Evolutionary conservation across 2,113 vertebrate species (phyloP).

Genomic region (Colius striatus): DNA sequence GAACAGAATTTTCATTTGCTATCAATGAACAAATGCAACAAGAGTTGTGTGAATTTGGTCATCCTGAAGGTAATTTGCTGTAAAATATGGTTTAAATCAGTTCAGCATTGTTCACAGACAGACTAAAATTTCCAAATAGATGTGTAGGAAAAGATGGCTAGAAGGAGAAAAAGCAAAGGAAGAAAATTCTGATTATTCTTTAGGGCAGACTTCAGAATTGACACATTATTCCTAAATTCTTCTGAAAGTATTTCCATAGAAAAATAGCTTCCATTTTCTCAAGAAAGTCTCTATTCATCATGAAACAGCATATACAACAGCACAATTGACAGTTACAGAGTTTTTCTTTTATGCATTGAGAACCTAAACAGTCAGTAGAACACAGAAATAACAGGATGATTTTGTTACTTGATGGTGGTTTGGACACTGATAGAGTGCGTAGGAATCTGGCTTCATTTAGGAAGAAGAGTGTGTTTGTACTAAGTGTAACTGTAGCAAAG

Average conservation of each 20-base stretch:
- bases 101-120: not conserved
- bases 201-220: not conserved
- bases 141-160: not conserved
- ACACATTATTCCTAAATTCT: not conserved
- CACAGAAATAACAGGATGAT: not conserved
- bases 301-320: not conserved
- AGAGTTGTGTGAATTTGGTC: not conserved
- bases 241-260: not conserved
- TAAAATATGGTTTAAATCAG: not conserved
- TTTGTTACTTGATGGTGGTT: not conserved
- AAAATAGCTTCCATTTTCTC: not conserved
- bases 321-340: not conserved
- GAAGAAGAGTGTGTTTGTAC: not conserved
- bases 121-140: not conserved
- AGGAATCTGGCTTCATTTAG: not conserved
- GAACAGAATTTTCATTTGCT: not conserved
- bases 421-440: not conserved
- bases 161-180: not conserved
- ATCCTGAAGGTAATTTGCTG: not conserved
- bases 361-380: not conserved
- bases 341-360: not conserved
- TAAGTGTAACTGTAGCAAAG: constrained; percentile 1
- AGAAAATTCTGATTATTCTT: not conserved
- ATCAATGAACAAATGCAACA: not conserved
- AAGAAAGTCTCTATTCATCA: not conserved